Evolutionary conservation across 2,797 vertebrate species (phyloP).

Genomic region (Petrocephalus schoutedeni): DNA sequence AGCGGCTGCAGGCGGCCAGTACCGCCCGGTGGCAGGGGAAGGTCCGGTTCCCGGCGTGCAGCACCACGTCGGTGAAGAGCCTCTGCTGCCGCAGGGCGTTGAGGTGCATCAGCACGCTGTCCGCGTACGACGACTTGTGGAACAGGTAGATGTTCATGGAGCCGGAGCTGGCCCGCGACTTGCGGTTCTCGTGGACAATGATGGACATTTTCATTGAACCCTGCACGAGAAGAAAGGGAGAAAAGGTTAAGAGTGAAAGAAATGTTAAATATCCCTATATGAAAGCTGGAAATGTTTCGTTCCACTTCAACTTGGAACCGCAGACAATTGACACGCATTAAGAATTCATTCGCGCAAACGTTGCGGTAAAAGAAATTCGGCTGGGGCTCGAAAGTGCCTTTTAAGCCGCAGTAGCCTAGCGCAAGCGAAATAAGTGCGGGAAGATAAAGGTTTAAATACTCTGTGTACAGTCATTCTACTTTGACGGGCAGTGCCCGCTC

Average conservation of each 20-base stretch:
- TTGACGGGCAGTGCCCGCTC: not conserved
- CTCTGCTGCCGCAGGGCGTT: slow-evolving; percentile 87
- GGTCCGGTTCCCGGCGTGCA: slow-evolving; percentile 86
- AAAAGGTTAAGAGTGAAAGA: not conserved
- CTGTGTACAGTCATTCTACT: not conserved
- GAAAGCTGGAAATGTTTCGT: not conserved
- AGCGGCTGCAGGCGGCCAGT: slow-evolving; percentile 92
- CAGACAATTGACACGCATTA: slow-evolving; percentile 20
- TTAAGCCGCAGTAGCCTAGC: not conserved
- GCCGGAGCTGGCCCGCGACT: slow-evolving; percentile 90
- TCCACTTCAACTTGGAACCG: not conserved
- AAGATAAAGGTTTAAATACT: not conserved
- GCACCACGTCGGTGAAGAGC: slow-evolving; percentile 93
- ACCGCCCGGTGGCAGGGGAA: slow-evolving; percentile 96
- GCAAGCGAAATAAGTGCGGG: not conserved
- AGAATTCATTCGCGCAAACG: slow-evolving; percentile 16
- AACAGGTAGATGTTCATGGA: slow-evolving; percentile 98
- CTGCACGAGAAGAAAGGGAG: slow-evolving; percentile 51
- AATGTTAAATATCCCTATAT: not conserved
- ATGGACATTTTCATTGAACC: slow-evolving; percentile 98
- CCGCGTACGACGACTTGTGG: slow-evolving; percentile 95
- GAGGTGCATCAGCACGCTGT: slow-evolving; percentile 93
- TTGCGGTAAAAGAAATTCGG: not conserved
- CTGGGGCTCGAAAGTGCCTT: not conserved
- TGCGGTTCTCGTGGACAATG: slow-evolving; percentile 96